Base-by-base conservation (phyloP, 2,113 vertebrate species). In the Carollia perspicillata region DNA sequence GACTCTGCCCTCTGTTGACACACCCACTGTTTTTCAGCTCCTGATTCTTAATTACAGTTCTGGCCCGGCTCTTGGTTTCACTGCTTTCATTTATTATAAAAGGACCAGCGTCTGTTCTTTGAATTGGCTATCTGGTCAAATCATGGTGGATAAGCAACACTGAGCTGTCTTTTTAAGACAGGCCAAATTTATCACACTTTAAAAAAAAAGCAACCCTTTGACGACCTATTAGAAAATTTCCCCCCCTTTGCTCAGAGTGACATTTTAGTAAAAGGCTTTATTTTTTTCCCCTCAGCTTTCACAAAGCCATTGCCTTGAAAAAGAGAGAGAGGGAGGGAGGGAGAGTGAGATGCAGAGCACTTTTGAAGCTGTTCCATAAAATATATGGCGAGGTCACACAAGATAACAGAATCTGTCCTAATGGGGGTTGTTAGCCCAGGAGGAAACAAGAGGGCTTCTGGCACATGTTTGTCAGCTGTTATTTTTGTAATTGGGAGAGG, bases 51-150 rank as follows among this genome's bases (percentile, higher is more conserved):
- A 97, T 98, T 98, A 97, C 63, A 96, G 98, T 97, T 98, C 97
- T 63, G 98, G 97, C 97, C 95, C 88, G 97, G 97, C 98, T 97
- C 98, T 98, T 85, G 97, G 96, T 97, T 98, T 98, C 98, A 98
- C 98, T 98, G 98, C 98, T 97, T 98, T 93, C 98, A 98, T 99
- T 98, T 98, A 98, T 98, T 98, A 98, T 96, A 44, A 86, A 74
- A 93, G 96, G 98, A 90, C 97, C 97, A 49, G 96, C n/a, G 98
- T 89, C 98, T 98, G 98, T 98, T 98, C 98, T 98, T 96, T 93
- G 97, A 96, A 97, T 98, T 75, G 69, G 98, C 98, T 98, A 98
- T 98, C 98, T 98, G 98, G 98, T 97, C 98, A 97, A 97, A 98
- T 98, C 98, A 95, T 26, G n/a, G 98, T 97, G 97, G 98, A 98